Percentiles rank a stretch among this genome's conserved stretches.
Evolutionary conservation across 2,113 vertebrate genomes (phyloP).

Genomic region (Dipodomys stephensi): DNA sequence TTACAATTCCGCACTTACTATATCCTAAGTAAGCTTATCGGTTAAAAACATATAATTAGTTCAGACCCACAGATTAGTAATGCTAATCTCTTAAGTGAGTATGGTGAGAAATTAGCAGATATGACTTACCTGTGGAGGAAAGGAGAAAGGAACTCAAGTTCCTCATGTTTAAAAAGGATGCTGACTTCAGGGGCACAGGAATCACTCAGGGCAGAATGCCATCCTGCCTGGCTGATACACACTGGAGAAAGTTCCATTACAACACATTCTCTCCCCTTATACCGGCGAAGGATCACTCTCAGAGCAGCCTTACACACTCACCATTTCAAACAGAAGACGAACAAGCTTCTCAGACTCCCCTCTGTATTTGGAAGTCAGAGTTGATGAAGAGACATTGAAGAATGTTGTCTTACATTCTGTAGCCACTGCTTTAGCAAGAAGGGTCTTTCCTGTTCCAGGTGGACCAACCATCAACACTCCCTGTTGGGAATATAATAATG

Average conservation of each 20-base stretch:
- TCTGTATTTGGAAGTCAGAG: constrained; percentile 98
- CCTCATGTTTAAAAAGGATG: neutral
- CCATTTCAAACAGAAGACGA: constrained; percentile 99
- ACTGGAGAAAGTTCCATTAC: constrained; percentile 1
- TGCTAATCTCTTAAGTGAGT: neutral
- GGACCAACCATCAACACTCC: constrained; percentile 99
- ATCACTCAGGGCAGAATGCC: neutral
- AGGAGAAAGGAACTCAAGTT: neutral
- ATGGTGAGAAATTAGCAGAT: neutral
- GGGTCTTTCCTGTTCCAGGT: constrained; percentile 97
- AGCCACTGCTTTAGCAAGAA: constrained; percentile 97
- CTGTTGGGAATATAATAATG: constrained; percentile 80
- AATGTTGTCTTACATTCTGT: constrained; percentile 99
- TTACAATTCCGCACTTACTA: neutral
- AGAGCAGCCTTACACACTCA: constrained; percentile 80
- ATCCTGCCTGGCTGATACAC: neutral
- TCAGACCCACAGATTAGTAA: constrained; percentile 32
- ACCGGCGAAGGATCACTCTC: neutral
- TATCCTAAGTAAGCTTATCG: neutral
- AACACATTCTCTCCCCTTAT: constrained; percentile 51
- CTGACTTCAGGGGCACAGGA: neutral
- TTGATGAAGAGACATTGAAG: constrained; percentile 98
- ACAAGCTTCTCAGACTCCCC: constrained; percentile 99
- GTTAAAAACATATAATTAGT: constrained; percentile 19
- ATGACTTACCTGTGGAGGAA: neutral